A percentile compares a stretch with the other conserved stretches of the same genome.
Conservation (phyloP, 53 echinoderm and acorn worm species). For the Pentamera pediparva region DNA sequence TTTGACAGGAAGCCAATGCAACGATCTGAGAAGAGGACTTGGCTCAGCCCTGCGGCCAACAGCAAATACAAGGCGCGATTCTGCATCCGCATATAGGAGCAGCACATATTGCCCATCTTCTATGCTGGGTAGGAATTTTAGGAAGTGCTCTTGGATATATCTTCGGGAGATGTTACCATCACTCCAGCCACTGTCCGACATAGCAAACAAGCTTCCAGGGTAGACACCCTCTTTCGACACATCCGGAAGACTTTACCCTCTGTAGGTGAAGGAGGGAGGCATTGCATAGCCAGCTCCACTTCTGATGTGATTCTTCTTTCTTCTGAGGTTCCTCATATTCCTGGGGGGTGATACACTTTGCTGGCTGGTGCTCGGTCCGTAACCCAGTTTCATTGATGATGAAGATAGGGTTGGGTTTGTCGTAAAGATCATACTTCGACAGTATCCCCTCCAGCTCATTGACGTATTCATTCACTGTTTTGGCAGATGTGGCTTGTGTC, state of each 20-base stretch:
- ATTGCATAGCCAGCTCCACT: not conserved
- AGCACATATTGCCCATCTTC: not conserved
- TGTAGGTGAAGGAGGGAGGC: not conserved
- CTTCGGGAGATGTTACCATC: not conserved
- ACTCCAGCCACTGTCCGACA: not conserved
- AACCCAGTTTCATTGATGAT: conserved; percentile 1
- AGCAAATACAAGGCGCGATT: too few relatives aligned
- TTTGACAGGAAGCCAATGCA: too few relatives aligned
- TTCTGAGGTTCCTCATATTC: not conserved
- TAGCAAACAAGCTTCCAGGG: not conserved
- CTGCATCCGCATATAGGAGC: not conserved
- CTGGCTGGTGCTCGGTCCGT: not conserved
- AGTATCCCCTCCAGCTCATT: not conserved
- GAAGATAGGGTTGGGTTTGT: conserved; percentile 4
- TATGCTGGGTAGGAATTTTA: not conserved
- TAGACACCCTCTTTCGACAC: not conserved
- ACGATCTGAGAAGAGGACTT: too few relatives aligned
- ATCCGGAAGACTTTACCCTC: not conserved
- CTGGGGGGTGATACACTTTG: not conserved
- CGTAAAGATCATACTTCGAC: not conserved
- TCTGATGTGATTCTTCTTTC: not conserved
- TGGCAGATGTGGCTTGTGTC: not conserved
- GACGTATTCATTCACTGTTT: not conserved
- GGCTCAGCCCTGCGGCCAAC: too few relatives aligned
- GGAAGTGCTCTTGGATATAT: not conserved